Conservation (phyloP, 2,113 vertebrate genomes). For the Dromaius novaehollandiae region DNA sequence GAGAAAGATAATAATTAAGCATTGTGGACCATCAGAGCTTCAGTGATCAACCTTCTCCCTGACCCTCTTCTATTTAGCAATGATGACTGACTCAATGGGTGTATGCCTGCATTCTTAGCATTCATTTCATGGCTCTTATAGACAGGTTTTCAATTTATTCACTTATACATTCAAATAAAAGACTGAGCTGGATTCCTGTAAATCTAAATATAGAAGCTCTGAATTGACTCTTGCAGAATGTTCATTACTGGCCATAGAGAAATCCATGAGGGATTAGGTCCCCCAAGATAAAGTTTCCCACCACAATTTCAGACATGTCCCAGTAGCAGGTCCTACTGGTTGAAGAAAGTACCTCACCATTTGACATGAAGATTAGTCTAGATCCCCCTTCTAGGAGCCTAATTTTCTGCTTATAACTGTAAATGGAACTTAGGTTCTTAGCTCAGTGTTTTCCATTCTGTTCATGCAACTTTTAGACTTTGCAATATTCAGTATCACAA, state of each 20-base stretch:
- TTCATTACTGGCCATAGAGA: background rate
- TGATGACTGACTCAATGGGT: background rate
- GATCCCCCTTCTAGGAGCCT: background rate
- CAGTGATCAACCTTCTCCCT: background rate
- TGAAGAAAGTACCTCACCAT: background rate
- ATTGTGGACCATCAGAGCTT: background rate
- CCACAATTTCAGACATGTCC: background rate
- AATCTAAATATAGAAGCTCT: background rate
- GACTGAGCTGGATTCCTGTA: fast-evolving
- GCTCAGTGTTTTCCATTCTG: background rate
- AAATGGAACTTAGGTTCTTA: background rate
- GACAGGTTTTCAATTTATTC: background rate
- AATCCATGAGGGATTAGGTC: background rate
- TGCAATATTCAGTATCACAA: background rate
- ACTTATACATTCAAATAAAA: background rate
- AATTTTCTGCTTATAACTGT: background rate
- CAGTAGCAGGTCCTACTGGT: background rate
- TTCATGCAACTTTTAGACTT: background rate
- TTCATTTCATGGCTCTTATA: background rate
- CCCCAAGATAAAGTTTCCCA: background rate
- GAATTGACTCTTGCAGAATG: background rate
- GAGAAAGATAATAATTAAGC: background rate
- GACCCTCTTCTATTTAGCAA: background rate
- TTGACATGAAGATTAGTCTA: background rate
- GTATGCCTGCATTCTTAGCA: background rate